Evolutionary conservation across 2,888 invertebrate genomes (phyloP).

Genomic region (Lochmaea capreae): DNA sequence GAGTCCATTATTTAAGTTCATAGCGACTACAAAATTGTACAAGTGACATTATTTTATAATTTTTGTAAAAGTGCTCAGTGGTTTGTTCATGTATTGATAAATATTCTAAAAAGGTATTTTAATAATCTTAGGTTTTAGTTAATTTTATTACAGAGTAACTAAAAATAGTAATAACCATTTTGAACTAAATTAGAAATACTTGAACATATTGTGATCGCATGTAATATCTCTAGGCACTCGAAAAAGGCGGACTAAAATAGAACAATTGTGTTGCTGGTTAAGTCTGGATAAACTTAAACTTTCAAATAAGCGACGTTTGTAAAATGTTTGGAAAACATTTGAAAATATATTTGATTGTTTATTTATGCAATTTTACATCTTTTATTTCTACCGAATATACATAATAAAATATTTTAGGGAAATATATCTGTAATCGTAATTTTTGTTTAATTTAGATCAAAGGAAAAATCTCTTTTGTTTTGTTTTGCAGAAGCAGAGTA

Average conservation of each 20-base stretch:
- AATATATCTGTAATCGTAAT: too few relatives aligned
- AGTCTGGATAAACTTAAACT: slow-evolving; percentile 3
- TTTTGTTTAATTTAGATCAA: too few relatives aligned
- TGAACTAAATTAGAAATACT: slow-evolving; percentile 5
- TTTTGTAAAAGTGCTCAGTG: not conserved
- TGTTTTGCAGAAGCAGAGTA: too few relatives aligned
- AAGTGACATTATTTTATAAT: slow-evolving; percentile 1
- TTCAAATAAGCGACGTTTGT: not conserved
- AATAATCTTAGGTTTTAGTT: not conserved
- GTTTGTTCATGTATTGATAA: not conserved
- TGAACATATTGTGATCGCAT: slow-evolving; percentile 4
- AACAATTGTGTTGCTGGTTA: slow-evolving; percentile 4
- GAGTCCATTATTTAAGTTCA: slow-evolving; percentile 4
- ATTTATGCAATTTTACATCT: not conserved
- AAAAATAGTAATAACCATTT: slow-evolving; percentile 6
- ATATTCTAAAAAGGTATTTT: slow-evolving; percentile 9
- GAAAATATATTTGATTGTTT: not conserved
- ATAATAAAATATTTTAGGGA: not conserved
- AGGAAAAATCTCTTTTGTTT: too few relatives aligned
- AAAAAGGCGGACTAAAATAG: slow-evolving; percentile 6
- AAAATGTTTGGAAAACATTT: not conserved
- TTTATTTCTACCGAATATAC: not conserved
- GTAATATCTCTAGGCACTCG: slow-evolving; percentile 9
- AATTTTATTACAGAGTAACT: not conserved
- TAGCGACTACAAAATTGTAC: not conserved